Conservation (phyloP, 2,888 invertebrate species). For the Xanthia togata region DNA sequence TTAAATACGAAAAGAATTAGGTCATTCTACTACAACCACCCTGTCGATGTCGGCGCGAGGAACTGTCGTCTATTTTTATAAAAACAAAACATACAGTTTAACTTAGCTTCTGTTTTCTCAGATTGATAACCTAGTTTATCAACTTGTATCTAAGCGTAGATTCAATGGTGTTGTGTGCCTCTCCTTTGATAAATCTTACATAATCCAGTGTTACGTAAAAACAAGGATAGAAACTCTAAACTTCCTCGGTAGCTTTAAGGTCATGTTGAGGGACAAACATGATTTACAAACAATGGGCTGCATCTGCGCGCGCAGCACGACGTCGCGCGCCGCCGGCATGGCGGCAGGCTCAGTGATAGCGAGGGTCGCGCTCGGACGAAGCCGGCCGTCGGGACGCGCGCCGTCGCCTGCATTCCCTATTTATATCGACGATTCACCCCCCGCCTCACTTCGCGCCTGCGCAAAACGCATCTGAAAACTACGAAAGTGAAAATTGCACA, state of each 20-base stretch:
- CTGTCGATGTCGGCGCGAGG: too few species aligned
- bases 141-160: not conserved
- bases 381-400: conserved; percentile 68
- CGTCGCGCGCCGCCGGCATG: conserved; percentile 45
- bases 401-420: conserved; percentile 80
- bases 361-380: conserved; percentile 60
- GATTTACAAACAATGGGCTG: conserved; percentile 83
- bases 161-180: not conserved
- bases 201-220: conserved; percentile 40
- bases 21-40: not conserved
- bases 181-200: not conserved
- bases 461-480: conserved; percentile 78
- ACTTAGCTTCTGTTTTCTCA: not conserved
- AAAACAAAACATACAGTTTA: not conserved
- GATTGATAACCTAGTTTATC: not conserved
- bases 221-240: conserved; percentile 24
- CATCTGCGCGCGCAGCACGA: conserved; percentile 77
- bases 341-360: conserved; percentile 61
- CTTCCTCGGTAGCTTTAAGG: conserved; percentile 66
- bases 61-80: not conserved
- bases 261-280: conserved; percentile 72
- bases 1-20: not conserved
- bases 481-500: conserved; percentile 89
- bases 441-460: conserved; percentile 81
- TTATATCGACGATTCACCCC: conserved; percentile 84